Evolutionary conservation across 2,888 invertebrate species (phyloP), one percentile per base, ranked within the genome.

Genomic region (Pheosia tremula): DNA sequence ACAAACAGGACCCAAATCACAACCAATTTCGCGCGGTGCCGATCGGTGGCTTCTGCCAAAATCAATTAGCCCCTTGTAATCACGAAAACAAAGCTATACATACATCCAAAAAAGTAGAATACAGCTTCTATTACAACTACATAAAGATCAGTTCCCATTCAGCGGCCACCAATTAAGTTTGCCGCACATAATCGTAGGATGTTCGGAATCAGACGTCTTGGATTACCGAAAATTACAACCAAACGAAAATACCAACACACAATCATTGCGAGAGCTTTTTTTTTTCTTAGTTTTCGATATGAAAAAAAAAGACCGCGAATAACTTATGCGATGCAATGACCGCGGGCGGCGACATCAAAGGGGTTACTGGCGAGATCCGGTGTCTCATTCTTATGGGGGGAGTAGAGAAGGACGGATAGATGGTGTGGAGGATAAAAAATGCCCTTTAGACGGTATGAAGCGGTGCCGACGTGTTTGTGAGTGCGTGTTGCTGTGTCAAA

Each of bases 271-370:
- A 24, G 24, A 24, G 24, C 24, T 6, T 63, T 63, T 76, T 86
- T 86, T 85, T 86, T 89, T 81, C 85, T 90, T 89, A 89, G 90
- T 87, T 90, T 90, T 86, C 89, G 85, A 91, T 91, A 87, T 82
- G 82, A 83, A 85, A 89, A 88, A 89, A 84, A 81, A 84, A 82
- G 72, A 69, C 70, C 64, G 79, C 81, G 79, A 85, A 87, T 87
- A 86, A 82, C 84, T 87, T 87, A 85, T 81, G 83, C 87, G 82
- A 88, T 84, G 86, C 88, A 84, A 84, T 87, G 89, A 88, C 90
- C 86, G 88, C 87, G 64, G 67, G 84, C 89, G 92, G 91, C 84
- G 80, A 87, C 85, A 84, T 92, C 89, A 92, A 92, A 89, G 81
- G 87, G 83, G 82, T 81, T 84, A 82, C 78, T 83, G 82, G 88